Evolutionary conservation across 2,113 vertebrate species (phyloP), one percentile per base, ranked within the genome.

Genomic region (Psettodes erumei): DNA sequence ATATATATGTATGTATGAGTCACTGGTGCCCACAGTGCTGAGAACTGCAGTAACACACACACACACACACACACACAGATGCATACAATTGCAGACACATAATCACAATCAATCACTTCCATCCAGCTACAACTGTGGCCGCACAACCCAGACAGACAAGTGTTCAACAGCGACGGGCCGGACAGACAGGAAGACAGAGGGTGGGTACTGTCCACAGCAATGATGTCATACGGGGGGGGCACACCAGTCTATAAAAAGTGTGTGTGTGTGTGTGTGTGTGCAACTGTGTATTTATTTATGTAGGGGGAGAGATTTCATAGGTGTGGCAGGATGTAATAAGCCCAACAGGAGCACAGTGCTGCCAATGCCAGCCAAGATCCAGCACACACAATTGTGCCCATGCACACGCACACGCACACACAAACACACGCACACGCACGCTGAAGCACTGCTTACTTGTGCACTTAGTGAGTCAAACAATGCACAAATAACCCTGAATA

Each of bases 1-100:
- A n/a, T n/a, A n/a, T n/a, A n/a, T n/a, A n/a, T n/a, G n/a, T n/a
- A 81, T 3, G 8, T 63, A 81, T 73, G 73, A 90, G 53, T 90
- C 90, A 88, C 15, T 62, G 48, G 79, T 69, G 74, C 53, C 54
- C 60, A 81, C 73, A 23, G 42, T 66, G 59, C 73, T 53, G 62
- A 82, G 27, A 70, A 53, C 51, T 51, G 59, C 71, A 74, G 35
- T 45, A 43, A 55, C 25, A 12, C 73, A 59, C 16, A 65, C 42
- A 65, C 75, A 64, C 45, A 50, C 58, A 51, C 55, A 62, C 47
- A 72, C 51, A 56, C 65, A 73, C 8, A 69, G 27, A 60, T 23
- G 65, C 55, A 45, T 27, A 55, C 6, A 48, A 53, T 69, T 64
- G 81, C 27, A 59, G 47, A 43, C 51, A 61, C 66, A 67, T 64